Base-by-base conservation (phyloP, 2,797 vertebrate genomes). In the Manis javanica region DNA sequence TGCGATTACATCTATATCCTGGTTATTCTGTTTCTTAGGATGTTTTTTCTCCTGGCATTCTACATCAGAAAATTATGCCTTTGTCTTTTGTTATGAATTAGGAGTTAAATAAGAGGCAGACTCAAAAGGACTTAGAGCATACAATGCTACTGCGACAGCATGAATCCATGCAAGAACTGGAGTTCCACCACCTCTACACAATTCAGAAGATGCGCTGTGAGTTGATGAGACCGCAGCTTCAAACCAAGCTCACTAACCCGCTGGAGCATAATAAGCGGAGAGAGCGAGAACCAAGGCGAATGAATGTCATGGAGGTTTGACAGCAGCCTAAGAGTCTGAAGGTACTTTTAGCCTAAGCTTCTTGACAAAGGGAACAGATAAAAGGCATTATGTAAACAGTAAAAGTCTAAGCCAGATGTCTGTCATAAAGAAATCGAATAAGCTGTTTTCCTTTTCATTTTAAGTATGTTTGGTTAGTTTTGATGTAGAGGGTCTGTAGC, bases 291-390 rank as follows among this genome's bases (percentile, higher is more conserved):
- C 99, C 99, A 93, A 98, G 99, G 64, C 99, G 99, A 83, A 99
- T 99, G 97, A 99, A 99, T 31, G 99, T 99, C 90, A 99, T 99
- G 99, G 99, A 99, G 98, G 99, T 99, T 98, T 99, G 99, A 95
- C 99, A 99, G 97, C 99, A 99, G 98, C 99, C 99, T 98, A 99
- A 99, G 98, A 99, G 99, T 98, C 99, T 99, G 97, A 99, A 99
- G 99, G 99, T 99, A 98, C 4, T 3, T 5, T 91, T 82, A 87
- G 42, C 79, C 19, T 96, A 94, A 95, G 90, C 63, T 96, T 94
- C 74, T 88, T 95, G 57, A 95, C 37, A 64, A 49, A 37, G 29
- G 23, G 42, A 42, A 91, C 24, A 55, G 6, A 39, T 53, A 82
- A 94, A 85, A 78, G 78, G 4, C n/a, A 87, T 90, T 21, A 39